Percentiles rank a stretch among this genome's conserved stretches.
phyloP scores from a whole-genome alignment of 2,113 vertebrate species.

The Abramis brama region DNA sequence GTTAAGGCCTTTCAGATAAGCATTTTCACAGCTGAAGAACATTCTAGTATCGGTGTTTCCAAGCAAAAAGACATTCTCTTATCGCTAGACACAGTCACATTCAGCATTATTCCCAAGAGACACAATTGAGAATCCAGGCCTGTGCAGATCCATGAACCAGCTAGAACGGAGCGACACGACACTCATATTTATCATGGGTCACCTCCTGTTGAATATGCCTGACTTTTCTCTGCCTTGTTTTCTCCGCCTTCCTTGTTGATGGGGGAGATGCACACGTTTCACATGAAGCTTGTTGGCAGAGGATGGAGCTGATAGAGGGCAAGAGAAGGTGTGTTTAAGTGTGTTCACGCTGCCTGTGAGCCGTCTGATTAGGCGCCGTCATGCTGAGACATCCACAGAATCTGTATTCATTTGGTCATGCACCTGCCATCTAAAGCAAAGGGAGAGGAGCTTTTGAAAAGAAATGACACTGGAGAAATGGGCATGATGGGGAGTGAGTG shows the following conservation, averaged over 20 bases:
- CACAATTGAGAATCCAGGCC: not conserved
- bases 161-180: not conserved
- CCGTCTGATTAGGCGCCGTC: slow-evolving; percentile 25
- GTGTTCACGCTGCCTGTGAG: slow-evolving; percentile 28
- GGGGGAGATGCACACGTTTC: not conserved
- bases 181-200: not conserved
- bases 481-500: not conserved
- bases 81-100: not conserved
- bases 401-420: slow-evolving; percentile 46
- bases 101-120: not conserved
- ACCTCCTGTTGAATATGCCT: not conserved
- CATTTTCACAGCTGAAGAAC: not conserved
- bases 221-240: not conserved
- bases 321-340: slow-evolving; percentile 41
- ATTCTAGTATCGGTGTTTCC: not conserved
- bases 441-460: slow-evolving; percentile 35
- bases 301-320: slow-evolving; percentile 10
- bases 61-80: not conserved
- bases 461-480: not conserved
- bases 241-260: not conserved
- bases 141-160: not conserved
- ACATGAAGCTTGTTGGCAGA: not conserved
- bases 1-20: not conserved
- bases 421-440: slow-evolving; percentile 40
- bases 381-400: slow-evolving; percentile 37